Evolutionary conservation across 1,140 invertebrate genomes (phyloP), one percentile per base, ranked within the genome.

Genomic region (Lepidostoma basale): DNA sequence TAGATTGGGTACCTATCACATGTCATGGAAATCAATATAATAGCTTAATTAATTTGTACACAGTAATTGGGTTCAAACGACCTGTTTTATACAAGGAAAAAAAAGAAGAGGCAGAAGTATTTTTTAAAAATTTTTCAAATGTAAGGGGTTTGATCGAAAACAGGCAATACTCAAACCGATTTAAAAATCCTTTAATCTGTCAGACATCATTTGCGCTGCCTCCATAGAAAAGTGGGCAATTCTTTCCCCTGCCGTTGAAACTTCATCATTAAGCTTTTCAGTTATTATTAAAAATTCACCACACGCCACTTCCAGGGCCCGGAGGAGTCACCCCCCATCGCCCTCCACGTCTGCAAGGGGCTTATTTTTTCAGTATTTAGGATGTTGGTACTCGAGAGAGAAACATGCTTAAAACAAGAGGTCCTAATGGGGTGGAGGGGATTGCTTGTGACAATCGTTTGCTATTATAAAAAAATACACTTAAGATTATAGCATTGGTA

Each of bases 251-350:
- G 14, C n/a, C 4, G 16, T 14, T 12, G 49, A 44, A 69, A 69
- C 71, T 73, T 73, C 65, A 69, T 69, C 71, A 73, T 73, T 73
- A 73, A 67, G 67, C 71, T 67, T 73, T 69, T 69, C 58, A 44
- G 63, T 67, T 68, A 69, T 69, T 69, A 73, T 73, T 73, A 73
- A 73, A 73, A 67, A 73, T 73, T 69, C 71, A 73, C 71, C 71
- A 67, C 71, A 73, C 71, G 67, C 67, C 71, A 73, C 71, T 69
- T 73, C 39, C 67, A 60, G 39, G 59, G 45, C 67, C 68, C 45
- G 30, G 56, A 69, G 42, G 44, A 52, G 59, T 18, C 47, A 62
- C 64, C 69, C 28, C 49, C 60, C 69, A 26, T 64, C 36, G 39
- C 64, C 59, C 64, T 62, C 52, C n/a, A 52, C 39, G 36, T 64